A percentile compares a stretch with the other conserved stretches of the same genome.
phyloP scores from a whole-genome alignment of 2,113 vertebrate species.

The Puntigrus tetrazona region DNA sequence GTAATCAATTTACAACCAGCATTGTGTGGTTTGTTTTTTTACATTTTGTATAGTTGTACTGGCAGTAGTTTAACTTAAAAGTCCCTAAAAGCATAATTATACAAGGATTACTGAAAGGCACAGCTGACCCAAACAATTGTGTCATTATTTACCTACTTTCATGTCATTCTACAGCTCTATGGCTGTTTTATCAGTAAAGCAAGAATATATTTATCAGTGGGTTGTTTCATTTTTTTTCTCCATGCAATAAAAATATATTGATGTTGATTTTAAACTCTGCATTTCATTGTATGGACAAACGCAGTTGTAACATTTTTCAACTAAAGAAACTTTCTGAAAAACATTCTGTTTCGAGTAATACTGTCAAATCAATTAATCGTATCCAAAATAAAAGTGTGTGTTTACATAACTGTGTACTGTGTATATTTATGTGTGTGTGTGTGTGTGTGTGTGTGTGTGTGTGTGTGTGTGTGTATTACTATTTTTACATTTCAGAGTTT shows the following conservation, averaged over 20 bases:
- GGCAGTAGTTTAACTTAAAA: not conserved
- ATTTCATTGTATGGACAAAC: not conserved
- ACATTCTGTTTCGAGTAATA: no score
- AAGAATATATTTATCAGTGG: not conserved
- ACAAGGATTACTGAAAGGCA: not conserved
- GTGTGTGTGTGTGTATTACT: no score
- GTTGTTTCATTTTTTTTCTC: no score
- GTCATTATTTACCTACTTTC: not conserved
- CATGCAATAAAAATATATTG: no score
- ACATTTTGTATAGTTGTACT: not conserved
- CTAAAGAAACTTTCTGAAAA: not conserved
- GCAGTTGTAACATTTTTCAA: not conserved
- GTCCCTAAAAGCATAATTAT: not conserved
- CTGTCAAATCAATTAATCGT: no score
- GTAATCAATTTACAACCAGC: not conserved
- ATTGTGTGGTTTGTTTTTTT: not conserved
- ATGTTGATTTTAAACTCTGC: not conserved
- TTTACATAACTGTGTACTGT: no score
- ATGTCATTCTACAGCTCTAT: not conserved
- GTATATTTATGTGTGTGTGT: no score
- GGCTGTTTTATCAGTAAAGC: not conserved
- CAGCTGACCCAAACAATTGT: not conserved
- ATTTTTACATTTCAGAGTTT: no score
- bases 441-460: no score
- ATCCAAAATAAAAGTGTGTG: no score